Base-by-base conservation (phyloP, 2,797 vertebrate species). In the Delichon dasypus region DNA sequence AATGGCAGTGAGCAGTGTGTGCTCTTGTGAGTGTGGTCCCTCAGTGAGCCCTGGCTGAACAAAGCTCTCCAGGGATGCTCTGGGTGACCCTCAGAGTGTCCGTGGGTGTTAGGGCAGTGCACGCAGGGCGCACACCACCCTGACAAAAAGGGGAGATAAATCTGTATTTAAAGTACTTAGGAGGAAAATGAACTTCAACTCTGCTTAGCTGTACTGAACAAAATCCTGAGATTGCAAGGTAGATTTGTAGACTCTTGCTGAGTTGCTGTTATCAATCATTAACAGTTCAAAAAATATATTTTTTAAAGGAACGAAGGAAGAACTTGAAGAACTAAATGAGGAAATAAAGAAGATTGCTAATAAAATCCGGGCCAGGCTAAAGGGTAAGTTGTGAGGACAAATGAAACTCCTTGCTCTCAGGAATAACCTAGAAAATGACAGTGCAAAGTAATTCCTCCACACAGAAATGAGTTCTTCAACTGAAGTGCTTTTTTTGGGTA, bases 311-410 rank as follows among this genome's bases (percentile, higher is more conserved):
- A 99, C 98, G 73, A 99, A 99, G 96, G 98, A 98, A 85, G 98
- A 99, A 64, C 98, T 99, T 34, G 98, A 98, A 94, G 98, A 98
- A 34, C 95, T 99, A 94, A 99, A 98, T 94, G 97, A 97, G 55
- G 98, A 99, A 86, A 99, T 99, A 97, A 99, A 99, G 98, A 99
- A 98, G 89, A 98, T 98, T 23, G 98, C 98, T 90, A 99, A 99
- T 74, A 98, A 98, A 82, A 97, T 99, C 74, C 98, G 98, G 89
- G 97, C 97, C 26, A 99, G 98, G 93, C 97, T 99, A 64, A 99
- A 99, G 97, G 93, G 99, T 99, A 89, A 98, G 98, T 90, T 29
- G 47, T 30, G 60, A 78, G 26, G 20, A 54, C 44, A 70, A 44
- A 17, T n/a, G 44, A 67, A 93, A 8, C 32, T 53, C 25, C 30